Base-by-base conservation (phyloP, 2,888 invertebrate species). In the Rhimphoctona megacephalus region DNA sequence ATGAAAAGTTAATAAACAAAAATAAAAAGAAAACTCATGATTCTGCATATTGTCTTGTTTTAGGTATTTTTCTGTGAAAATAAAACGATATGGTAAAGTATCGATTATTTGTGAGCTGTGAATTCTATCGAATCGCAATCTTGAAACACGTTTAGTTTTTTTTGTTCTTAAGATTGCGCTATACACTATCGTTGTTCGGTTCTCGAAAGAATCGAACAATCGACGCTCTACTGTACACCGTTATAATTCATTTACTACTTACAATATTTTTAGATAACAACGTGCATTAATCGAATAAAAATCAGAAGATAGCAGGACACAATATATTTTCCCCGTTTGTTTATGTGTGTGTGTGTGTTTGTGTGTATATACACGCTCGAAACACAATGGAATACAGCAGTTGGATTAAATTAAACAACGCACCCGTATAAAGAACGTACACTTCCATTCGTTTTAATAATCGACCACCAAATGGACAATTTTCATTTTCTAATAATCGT, bases 1-100 rank as follows among this genome's bases (percentile, higher is more conserved):
- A 77, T 67, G 61, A 83, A 77, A 80, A 77, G 66, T 77, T 22
- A 83, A 80, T 70, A 73, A 81, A 81, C 76, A 72, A 22, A 85
- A 69, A 54, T 74, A 73, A 70, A 80, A 81, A 69, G 81, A 83
- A 73, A 82, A 67, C 43, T 52, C 61, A 33, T 64, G 2, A 49
- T 43, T 22, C 49, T 57, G 25, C 66, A 3, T 77, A 54, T 33
- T 11, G n/a, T 73, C 6, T 33, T 36, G 4, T 73, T 19, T 22
- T 8, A 22, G 7, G 8, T 17, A 17, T 25, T 39, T 74, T 57
- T 74, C 25, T 74, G 39, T 39, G 22, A 14, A 70, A 49, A 30
- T 19, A 49, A 19, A 30, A 46, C 49, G 30, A 49, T 25, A 49
- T 30, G 19, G 9, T 30, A 7, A 61, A 61, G 30, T 17, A 9